phyloP scores from a whole-genome alignment of 2,888 invertebrate species.

The Plagodis dolabraria region DNA sequence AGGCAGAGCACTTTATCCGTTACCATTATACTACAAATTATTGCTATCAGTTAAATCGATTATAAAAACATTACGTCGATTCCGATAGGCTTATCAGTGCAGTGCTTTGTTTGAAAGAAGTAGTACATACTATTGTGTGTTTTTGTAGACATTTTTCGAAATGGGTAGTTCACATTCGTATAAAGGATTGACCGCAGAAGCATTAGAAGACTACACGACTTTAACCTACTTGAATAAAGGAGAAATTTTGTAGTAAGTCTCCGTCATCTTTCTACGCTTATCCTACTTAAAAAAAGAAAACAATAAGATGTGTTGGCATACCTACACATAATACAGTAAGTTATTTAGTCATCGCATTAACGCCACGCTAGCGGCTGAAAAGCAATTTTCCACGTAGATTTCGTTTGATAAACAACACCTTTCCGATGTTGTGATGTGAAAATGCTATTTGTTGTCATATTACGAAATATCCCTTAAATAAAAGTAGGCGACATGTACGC shows the following conservation, averaged over 20 bases:
- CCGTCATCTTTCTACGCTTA: too few relatives aligned
- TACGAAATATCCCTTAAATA: too few relatives aligned
- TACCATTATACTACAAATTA: background rate
- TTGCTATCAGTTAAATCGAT: conserved; percentile 21
- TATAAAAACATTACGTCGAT: conserved; percentile 1
- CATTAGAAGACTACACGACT: conserved; percentile 85
- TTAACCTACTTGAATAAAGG: conserved; percentile 86
- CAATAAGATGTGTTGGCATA: too few relatives aligned
- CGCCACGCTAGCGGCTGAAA: too few relatives aligned
- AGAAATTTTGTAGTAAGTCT: conserved; percentile 86
- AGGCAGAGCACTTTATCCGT: background rate
- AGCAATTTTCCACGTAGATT: too few relatives aligned
- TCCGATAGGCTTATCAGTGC: conserved; percentile 21
- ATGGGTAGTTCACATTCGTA: conserved; percentile 82
- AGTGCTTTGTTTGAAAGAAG: conserved; percentile 16
- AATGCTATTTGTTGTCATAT: too few relatives aligned
- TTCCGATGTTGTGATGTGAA: too few relatives aligned
- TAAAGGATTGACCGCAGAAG: conserved; percentile 81
- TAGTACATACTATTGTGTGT: conserved; percentile 3
- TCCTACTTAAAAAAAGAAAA: too few relatives aligned
- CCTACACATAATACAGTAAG: too few relatives aligned
- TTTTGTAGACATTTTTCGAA: conserved; percentile 15
- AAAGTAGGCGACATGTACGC: too few relatives aligned
- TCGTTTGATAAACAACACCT: too few relatives aligned
- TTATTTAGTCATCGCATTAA: too few relatives aligned